Percentiles rank a stretch among this genome's conserved stretches.
phyloP scores from a whole-genome alignment of 2,888 invertebrate genomes.

The Onchidella celtica region DNA sequence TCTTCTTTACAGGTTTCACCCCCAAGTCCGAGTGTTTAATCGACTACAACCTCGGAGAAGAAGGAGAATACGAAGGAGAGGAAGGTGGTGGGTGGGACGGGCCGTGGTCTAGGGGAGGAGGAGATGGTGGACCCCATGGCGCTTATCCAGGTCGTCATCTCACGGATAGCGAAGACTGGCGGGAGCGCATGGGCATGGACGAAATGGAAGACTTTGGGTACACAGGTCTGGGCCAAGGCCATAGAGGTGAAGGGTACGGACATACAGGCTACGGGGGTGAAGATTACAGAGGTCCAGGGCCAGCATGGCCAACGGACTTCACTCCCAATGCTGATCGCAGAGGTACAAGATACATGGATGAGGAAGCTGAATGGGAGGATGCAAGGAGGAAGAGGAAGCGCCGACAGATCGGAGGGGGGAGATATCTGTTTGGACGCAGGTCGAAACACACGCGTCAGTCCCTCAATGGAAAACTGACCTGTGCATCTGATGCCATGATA shows the following conservation, averaged over 20 bases:
- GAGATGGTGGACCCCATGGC: background rate
- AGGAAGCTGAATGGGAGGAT: slow-evolving; percentile 45
- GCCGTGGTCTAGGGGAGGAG: background rate
- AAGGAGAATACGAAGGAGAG: background rate
- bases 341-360: background rate
- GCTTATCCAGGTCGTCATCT: background rate
- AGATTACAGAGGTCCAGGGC: background rate
- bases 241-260: background rate
- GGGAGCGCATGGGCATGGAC: slow-evolving; percentile 13
- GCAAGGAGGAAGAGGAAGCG: slow-evolving; percentile 10
- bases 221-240: background rate
- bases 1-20: slow-evolving; percentile 19
- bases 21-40: slow-evolving; percentile 27
- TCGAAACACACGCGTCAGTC: slow-evolving; percentile 1
- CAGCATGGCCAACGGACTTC: background rate
- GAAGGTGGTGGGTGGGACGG: slow-evolving; percentile 6
- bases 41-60: background rate
- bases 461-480: slow-evolving; percentile 39
- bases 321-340: background rate
- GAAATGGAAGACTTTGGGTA: background rate
- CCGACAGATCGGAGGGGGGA: background rate
- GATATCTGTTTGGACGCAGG: background rate
- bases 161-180: background rate
- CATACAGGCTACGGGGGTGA: background rate
- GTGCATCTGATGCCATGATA: slow-evolving; percentile 33